These are phyloP conservation scores for Glaucidium brasilianum DNA, from an alignment of 2,113 vertebrate species.

Conservation along the genomic window DNA sequence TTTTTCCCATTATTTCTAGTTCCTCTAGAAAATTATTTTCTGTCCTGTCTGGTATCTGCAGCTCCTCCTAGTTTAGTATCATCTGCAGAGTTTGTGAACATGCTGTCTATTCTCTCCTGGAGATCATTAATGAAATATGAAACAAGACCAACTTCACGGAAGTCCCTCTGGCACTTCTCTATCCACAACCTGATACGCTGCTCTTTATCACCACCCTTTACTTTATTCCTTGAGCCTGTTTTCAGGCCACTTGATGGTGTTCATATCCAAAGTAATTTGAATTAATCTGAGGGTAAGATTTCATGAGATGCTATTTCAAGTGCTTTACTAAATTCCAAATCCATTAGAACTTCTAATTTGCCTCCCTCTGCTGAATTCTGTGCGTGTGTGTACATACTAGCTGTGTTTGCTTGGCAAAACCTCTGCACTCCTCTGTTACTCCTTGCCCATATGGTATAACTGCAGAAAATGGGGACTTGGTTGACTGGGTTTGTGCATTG, in stretches of 20 bases:
- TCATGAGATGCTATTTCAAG: slow-evolving; percentile 63
- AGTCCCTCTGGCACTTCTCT: neutral
- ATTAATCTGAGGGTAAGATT: slow-evolving; percentile 63
- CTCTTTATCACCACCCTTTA: slow-evolving; percentile 42
- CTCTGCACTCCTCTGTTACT: neutral
- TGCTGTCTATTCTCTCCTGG: slow-evolving; percentile 4
- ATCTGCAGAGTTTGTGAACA: slow-evolving; percentile 20
- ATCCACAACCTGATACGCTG: slow-evolving; percentile 2
- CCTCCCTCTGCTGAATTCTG: slow-evolving; percentile 22
- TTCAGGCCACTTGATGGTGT: slow-evolving; percentile 60
- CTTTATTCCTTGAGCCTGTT: slow-evolving; percentile 47
- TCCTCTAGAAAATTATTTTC: neutral
- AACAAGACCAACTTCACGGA: slow-evolving; percentile 35
- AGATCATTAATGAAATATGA: slow-evolving; percentile 50
- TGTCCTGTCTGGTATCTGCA: neutral
- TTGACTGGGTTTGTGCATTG: neutral
- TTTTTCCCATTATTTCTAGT: neutral
- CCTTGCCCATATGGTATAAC: neutral
- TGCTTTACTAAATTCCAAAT: slow-evolving; percentile 61
- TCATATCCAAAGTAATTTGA: slow-evolving; percentile 55
- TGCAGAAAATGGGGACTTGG: neutral
- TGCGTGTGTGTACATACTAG: neutral
- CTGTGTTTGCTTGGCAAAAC: neutral
- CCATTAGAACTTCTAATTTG: slow-evolving; percentile 46
- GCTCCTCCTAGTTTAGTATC: neutral